Conservation (phyloP, 2,113 vertebrate species). For the Tragelaphus scriptus region DNA sequence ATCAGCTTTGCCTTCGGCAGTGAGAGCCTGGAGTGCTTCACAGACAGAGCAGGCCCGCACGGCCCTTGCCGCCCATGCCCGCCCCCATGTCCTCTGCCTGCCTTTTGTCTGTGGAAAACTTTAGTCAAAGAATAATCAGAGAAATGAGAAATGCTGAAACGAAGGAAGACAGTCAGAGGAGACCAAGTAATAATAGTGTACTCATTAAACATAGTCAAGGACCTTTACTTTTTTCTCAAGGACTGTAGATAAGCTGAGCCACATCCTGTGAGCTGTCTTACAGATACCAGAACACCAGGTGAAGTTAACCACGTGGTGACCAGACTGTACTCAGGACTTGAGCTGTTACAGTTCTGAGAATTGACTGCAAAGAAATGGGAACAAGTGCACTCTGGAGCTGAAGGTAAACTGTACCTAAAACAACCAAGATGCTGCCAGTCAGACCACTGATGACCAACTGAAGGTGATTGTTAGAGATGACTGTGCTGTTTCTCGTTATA, state of each 20-base stretch:
- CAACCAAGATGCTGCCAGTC: not conserved
- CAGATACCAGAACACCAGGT: too few relatives aligned
- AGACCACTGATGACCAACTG: not conserved
- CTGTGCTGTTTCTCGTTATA: not conserved
- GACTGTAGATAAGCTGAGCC: too few relatives aligned
- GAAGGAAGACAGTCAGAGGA: not conserved
- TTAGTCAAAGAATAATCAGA: not conserved
- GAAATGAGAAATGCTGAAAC: not conserved
- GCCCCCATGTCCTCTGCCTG: not conserved
- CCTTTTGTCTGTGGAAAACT: not conserved
- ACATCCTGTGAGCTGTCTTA: too few relatives aligned
- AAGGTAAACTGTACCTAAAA: not conserved
- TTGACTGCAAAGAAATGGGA: too few relatives aligned
- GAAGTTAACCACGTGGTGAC: too few relatives aligned
- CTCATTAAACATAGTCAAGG: too few relatives aligned
- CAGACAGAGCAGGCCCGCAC: accelerated
- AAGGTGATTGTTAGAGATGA: not conserved
- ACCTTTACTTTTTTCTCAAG: too few relatives aligned
- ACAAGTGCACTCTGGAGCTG: too few relatives aligned
- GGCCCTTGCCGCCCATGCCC: not conserved
- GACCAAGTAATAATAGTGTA: not conserved
- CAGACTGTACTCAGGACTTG: too few relatives aligned
- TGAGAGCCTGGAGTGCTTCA: not conserved
- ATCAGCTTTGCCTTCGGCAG: accelerated
- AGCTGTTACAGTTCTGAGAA: too few relatives aligned